Conservation (phyloP, 2,888 invertebrate genomes). For the Adineta ricciae region DNA sequence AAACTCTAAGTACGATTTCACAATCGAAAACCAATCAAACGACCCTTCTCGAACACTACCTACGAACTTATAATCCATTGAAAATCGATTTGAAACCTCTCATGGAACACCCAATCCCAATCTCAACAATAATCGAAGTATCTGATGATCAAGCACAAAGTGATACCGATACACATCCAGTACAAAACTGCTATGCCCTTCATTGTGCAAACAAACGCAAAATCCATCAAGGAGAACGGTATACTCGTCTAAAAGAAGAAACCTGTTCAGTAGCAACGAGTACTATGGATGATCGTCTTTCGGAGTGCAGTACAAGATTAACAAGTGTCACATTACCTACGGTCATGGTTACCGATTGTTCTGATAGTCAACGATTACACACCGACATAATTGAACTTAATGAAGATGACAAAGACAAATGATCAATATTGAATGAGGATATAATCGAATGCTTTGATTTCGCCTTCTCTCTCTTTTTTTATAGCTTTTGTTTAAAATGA, state of each 20-base stretch:
- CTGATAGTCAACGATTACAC: not conserved
- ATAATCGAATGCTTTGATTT: not conserved
- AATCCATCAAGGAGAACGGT: not conserved
- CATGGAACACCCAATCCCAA: not conserved
- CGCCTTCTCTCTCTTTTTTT: not conserved
- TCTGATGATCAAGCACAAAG: not conserved
- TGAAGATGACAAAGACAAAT: not conserved
- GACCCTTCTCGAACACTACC: not conserved
- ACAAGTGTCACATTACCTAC: not conserved
- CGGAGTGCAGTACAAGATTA: constrained; percentile 8
- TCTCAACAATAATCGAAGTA: not conserved
- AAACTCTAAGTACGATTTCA: not conserved
- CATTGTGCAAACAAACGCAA: not conserved
- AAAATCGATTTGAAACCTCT: not conserved
- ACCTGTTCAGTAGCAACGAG: not conserved
- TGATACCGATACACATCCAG: not conserved
- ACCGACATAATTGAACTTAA: constrained; percentile 4
- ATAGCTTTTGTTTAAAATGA: too few relatives aligned
- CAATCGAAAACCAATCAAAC: not conserved
- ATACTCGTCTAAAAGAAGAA: not conserved
- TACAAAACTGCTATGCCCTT: not conserved
- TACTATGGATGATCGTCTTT: not conserved
- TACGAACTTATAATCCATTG: not conserved
- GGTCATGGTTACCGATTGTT: constrained; percentile 17
- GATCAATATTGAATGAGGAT: not conserved